Evolutionary conservation across 2,113 vertebrate genomes (phyloP), one percentile per base, ranked within the genome.

Genomic region (Mustela lutreola): DNA sequence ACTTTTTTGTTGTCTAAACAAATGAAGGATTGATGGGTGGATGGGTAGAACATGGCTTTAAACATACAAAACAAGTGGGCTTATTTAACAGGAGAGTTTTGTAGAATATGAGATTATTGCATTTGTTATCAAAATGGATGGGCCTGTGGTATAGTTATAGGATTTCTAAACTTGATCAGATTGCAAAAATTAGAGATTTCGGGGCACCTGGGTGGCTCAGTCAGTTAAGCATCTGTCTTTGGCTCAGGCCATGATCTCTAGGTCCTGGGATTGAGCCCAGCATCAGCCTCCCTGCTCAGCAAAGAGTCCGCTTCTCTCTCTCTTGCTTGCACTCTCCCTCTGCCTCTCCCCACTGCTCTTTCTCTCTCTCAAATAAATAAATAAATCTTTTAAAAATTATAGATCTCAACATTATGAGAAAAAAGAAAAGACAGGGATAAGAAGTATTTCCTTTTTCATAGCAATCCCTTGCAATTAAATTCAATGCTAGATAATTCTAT

Each of bases 401-500:
- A 45, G 12, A 78, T 94, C 79, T 78, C 86, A 93, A 63, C 4
- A 60, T 31, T 65, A 58, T 81, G 42, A 90, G 11, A 28, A 90
- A 91, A 19, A 67, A 67, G 42, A 79, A 93, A 78, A 93, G 5
- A 31, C 7, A 56, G 10, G 1, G 21, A 56, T 80, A 65, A 90
- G 21, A 83, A 93, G 11, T 22, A 90, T 87, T 56, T 96, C 79
- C 22, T 84, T 24, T 62, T 39, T 24, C 31, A 75, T 63, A 79
- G 33, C 21, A 85, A 71, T 81, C 26, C 6, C 10, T 73, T 63
- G 31, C 78, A 22, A 73, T 85, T 94, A 78, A 45, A 86, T 76
- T 33, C 83, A 95, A 80, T 73, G 36, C 21, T 95, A 24, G 12
- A 48, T 62, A 33, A 78, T 67, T 89, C 42, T 95, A 39, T 93